Conservation (phyloP, 1,140 invertebrate genomes). For the Brachionus plicatilis region DNA sequence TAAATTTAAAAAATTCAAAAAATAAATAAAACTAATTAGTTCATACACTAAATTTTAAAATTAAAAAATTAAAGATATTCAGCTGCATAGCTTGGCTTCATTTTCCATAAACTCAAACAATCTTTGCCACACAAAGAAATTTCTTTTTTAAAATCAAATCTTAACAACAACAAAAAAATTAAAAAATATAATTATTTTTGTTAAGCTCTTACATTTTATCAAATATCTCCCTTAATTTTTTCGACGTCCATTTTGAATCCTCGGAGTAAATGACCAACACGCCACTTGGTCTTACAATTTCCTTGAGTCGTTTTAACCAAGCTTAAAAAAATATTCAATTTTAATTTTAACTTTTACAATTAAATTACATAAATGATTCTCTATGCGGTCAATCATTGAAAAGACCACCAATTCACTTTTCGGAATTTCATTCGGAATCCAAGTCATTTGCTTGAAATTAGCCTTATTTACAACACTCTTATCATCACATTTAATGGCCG, state of each 20-base stretch:
- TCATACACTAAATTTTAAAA: background rate
- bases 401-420: slow-evolving; percentile 1
- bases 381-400: slow-evolving; percentile 15
- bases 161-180: background rate
- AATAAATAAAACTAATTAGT: background rate
- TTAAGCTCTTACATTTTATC: background rate
- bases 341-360: no score
- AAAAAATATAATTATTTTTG: background rate
- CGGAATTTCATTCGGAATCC: slow-evolving; percentile 40
- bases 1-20: background rate
- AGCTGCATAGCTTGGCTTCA: background rate
- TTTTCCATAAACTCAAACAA: background rate
- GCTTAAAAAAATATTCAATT: background rate
- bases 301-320: slow-evolving; percentile 9
- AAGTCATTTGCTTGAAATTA: slow-evolving; percentile 35
- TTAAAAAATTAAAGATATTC: background rate
- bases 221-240: background rate
- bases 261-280: background rate
- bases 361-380: slow-evolving; percentile 3
- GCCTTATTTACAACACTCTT: background rate
- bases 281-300: slow-evolving; percentile 6
- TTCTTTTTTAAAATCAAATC: background rate
- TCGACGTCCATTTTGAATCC: background rate
- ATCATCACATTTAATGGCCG: background rate
- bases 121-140: background rate